Percentiles rank a stretch among this genome's conserved stretches.
Conservation (phyloP, 2,797 vertebrate species). For the Bovichtus diacanthus region DNA sequence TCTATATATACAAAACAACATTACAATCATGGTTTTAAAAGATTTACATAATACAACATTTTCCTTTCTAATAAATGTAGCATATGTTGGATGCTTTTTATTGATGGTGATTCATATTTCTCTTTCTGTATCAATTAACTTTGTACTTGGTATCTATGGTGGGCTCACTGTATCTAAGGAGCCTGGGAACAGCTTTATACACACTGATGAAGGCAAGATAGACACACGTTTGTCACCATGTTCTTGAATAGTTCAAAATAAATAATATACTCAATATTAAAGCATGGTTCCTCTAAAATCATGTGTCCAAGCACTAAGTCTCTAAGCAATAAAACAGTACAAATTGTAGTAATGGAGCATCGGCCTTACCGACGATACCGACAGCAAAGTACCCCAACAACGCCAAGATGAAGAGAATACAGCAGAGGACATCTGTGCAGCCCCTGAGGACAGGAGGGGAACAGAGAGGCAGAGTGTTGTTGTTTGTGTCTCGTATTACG, state of each 20-base stretch:
- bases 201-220: background rate
- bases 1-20: too few relatives aligned
- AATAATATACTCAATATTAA: background rate
- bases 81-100: background rate
- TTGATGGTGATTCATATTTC: background rate
- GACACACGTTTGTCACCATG: background rate
- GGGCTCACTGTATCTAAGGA: background rate
- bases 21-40: too few relatives aligned
- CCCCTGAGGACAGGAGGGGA: conserved; percentile 79
- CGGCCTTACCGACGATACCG: conserved; percentile 89
- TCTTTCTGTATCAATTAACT: background rate
- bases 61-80: too few relatives aligned
- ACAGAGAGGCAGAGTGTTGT: background rate
- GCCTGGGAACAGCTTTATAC: background rate
- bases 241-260: background rate
- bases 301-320: background rate
- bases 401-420: conserved; percentile 90
- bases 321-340: background rate
- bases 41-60: too few relatives aligned
- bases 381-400: conserved; percentile 91
- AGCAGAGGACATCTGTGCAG: conserved; percentile 94
- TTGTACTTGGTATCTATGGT: background rate
- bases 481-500: background rate
- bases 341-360: background rate
- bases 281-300: too few relatives aligned